Evolutionary conservation across 2,113 vertebrate genomes (phyloP).

Genomic region (Dasyprocta punctata): DNA sequence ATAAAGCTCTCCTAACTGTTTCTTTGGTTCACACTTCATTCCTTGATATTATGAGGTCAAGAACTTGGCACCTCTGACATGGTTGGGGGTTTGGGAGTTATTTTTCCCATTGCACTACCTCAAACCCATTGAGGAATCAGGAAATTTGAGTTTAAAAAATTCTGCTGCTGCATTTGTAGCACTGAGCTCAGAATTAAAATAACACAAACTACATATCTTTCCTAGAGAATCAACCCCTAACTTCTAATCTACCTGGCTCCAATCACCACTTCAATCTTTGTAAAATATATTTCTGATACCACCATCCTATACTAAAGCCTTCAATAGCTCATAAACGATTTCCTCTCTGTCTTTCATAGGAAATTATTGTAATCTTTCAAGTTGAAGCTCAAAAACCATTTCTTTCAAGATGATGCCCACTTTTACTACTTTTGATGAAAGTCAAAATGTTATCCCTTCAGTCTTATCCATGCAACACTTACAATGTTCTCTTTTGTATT

Average conservation of each 20-base stretch:
- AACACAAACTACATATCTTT: not conserved
- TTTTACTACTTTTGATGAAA: not conserved
- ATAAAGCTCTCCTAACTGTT: not conserved
- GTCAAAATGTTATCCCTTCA: not conserved
- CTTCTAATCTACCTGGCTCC: not conserved
- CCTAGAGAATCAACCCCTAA: not conserved
- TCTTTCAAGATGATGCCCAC: not conserved
- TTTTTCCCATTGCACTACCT: not conserved
- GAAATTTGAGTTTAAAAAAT: constrained; percentile 32
- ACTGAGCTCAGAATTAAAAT: not conserved
- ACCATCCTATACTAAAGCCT: not conserved
- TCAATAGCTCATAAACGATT: not conserved
- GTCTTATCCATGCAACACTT: not conserved
- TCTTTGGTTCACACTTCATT: not conserved
- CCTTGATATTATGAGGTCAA: not conserved
- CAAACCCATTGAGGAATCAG: not conserved
- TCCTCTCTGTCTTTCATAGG: not conserved
- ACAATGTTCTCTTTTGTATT: not conserved
- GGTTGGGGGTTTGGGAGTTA: not conserved
- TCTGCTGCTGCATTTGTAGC: not conserved
- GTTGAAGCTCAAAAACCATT: not conserved
- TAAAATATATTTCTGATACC: not conserved
- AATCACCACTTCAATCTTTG: not conserved
- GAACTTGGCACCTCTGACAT: not conserved
- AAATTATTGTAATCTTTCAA: not conserved